phyloP scores from a whole-genome alignment of 2,888 invertebrate species.

The Heliconius erato region DNA sequence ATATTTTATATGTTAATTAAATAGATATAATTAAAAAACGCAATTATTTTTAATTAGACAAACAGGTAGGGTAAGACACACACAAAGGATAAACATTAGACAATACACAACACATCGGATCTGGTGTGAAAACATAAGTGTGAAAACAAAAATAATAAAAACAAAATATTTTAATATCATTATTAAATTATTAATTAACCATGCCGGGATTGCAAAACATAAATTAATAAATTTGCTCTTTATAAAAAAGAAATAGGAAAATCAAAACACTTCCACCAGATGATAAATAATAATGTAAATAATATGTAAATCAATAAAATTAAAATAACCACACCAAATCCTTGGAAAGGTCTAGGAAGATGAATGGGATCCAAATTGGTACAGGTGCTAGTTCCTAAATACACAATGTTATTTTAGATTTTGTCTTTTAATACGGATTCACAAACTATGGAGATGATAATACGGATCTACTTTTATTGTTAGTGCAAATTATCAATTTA shows the following conservation, averaged over 20 bases:
- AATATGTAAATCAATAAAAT: constrained; percentile 65
- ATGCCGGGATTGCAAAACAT: constrained; percentile 82
- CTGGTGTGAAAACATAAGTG: constrained; percentile 84
- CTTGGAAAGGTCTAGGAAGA: constrained; percentile 84
- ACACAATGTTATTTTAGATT: constrained; percentile 54
- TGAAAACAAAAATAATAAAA: constrained; percentile 68
- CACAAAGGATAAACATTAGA: constrained; percentile 96
- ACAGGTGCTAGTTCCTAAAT: constrained; percentile 80
- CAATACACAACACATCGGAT: constrained; percentile 92
- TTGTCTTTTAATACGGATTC: constrained; percentile 63
- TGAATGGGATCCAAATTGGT: constrained; percentile 79
- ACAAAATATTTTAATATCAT: constrained; percentile 62
- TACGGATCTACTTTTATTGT: constrained; percentile 80
- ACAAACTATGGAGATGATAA: constrained; percentile 78
- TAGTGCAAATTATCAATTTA: constrained; percentile 80
- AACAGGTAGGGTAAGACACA: constrained; percentile 91
- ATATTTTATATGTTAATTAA: constrained; percentile 62
- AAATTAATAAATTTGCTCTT: constrained; percentile 75
- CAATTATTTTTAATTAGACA: constrained; percentile 81
- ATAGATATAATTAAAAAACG: constrained; percentile 69
- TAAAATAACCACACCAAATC: constrained; percentile 86
- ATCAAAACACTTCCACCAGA: constrained; percentile 86
- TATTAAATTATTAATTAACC: constrained; percentile 71
- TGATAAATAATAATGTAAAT: constrained; percentile 78
- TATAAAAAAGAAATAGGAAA: constrained; percentile 80